Evolutionary conservation across 2,797 vertebrate species (phyloP), one percentile per base, ranked within the genome.

Genomic region (Aldrovandia affinis): DNA sequence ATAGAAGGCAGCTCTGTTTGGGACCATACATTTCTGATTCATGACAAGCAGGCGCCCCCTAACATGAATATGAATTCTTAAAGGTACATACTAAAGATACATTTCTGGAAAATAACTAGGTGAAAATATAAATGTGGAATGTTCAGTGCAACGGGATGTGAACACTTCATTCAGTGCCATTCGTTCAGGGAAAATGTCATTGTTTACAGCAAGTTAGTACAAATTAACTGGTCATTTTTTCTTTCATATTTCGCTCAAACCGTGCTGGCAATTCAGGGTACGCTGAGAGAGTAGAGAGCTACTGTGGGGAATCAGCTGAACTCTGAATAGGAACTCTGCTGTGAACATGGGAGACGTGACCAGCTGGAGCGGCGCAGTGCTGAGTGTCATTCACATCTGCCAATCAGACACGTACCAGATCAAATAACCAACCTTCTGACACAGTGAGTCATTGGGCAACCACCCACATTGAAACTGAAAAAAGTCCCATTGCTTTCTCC

Each of bases 111-210:
- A 73, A 73, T 73, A 47, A n/a, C 39, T 73, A 20, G 36, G 22
- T 8, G 42, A 57, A 75, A 57, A 50, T 52, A 55, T 54, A 61
- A n/a, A 68, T n/a, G n/a, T 42, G 39, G 75, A 85, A 84, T 77
- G 65, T 47, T 86, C 83, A 84, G 83, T 89, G 85, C 85, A 70
- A 75, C 47, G 63, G 63, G 65, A 87, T 82, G 73, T 80, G 44
- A 52, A 65, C 28, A 85, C 30, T 70, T 44, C 39, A n/a, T n/a
- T n/a, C n/a, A n/a, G 63, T 63, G 73, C 36, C 39, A 78, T 68
- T 78, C 78, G 25, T 83, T 75, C 18, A 42, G 28, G 30, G 7
- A 25, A 47, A 77, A 44, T 2, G 42, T 2, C 33, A 77, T 3
- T 39, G 12, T 39, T 18, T 47, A 77, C 81, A 50, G 52, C 63